Base-by-base conservation (phyloP, 2,113 vertebrate genomes). In the Amblyornis subalaris region DNA sequence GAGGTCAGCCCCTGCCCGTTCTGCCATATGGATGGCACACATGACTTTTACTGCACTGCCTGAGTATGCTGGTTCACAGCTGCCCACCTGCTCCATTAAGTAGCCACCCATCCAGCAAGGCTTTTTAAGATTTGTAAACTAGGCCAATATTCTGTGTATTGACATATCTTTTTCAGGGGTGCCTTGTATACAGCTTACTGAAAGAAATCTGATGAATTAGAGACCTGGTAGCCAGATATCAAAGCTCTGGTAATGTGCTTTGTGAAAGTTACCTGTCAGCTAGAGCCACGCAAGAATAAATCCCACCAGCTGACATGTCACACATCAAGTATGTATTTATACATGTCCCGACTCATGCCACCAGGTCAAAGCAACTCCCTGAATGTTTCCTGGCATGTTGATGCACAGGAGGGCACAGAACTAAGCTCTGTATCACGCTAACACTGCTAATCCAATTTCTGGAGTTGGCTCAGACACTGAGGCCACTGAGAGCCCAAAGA, bases 51-150 rank as follows among this genome's bases (percentile, higher is more conserved):
- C 66, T 81, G 40, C 57, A 35, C 45, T 50, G 85, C 47, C 53
- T 0, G 0, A 48, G 20, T 9, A 31, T 2, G 9, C 38, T 8
- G n/a, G 33, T 15, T 51, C 24, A 10, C 25, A 54, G 31, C 35
- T 91, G 60, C 38, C 18, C 0, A 11, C 4, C 28, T 44, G 33
- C 33, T 26, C 18, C 74, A n/a, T 29, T 9, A 74, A 60, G 54
- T 15, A 89, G 54, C 13, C 28, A 45, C 23, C 4, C 25, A 50
- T n/a, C 28, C 48, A 57, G 23, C 29, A 82, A 25, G n/a, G 48
- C 36, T 57, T 67, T 61, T 35, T n/a, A 57, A 70, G 69, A 72
- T 48, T 54, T 57, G 40, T 53, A 73, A 80, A 70, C 19, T 15
- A 40, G 14, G 72, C 53, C 33, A 93, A 22, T 28, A 29, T 71